Evolutionary conservation across 2,888 invertebrate species (phyloP), one percentile per base, ranked within the genome.

Genomic region (Drosophila mercatorum): DNA sequence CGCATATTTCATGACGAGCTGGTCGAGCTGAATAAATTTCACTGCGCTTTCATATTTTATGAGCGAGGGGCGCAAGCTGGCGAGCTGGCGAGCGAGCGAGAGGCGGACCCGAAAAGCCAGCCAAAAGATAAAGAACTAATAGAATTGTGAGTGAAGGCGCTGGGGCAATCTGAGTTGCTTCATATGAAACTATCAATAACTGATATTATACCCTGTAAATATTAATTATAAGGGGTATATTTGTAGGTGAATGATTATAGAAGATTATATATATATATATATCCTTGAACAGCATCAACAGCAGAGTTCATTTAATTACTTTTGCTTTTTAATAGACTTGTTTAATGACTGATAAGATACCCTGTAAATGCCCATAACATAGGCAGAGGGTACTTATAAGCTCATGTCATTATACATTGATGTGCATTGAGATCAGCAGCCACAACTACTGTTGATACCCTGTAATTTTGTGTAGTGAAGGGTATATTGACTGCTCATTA

Each of bases 31-130:
- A 52, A 88, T 78, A 83, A 57, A 70, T 78, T 73, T 72, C 70
- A 57, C 46, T 69, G 63, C 58, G 59, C 44, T 74, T 88, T 70
- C 76, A 86, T 86, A 77, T 83, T 88, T 89, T 63, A 89, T 77
- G 79, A 79, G 72, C 31, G 40, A 17, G 17, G n/a, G 53, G 22
- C 22, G 22, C 2, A 2, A 1, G 22, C 22, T 22, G 22, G 22
- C 22, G 22, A 22, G 2, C 22, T 41, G 11, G 7, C 26, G 6
- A 47, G 14, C 14, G 49, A 40, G 5, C 4, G 14, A 12, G 17
- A 34, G 43, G 34, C 14, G 5, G 43, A 6, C 43, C 28, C 28
- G 17, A 31, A 11, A 44, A 22, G 34, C 6, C 55, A 41, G 44
- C 11, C 41, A 12, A 34, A 22, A 46, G 68, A 36, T 47, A 68